Evolutionary conservation across 2,113 vertebrate species (phyloP), one percentile per base, ranked within the genome.

Genomic region (Trinectes maculatus): DNA sequence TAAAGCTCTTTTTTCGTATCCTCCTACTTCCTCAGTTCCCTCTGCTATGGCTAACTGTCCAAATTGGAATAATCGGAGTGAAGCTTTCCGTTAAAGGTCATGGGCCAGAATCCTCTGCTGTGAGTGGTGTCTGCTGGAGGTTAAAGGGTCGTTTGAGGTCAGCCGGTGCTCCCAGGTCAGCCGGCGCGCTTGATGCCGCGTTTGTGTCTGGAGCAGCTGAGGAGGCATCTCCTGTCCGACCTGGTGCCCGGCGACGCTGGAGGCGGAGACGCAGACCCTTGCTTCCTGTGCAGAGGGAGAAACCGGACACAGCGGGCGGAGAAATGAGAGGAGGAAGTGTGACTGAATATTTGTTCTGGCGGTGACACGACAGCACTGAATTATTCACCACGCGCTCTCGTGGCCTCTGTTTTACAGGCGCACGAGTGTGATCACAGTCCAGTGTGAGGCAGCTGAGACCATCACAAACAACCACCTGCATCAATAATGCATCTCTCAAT

Each of bases 161-260:
- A 6, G 26, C 39, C 1, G 16, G 33, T 46, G 10, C 4, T 28
- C 16, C 0, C 4, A 21, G 60, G 48, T 93, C 88, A 93, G 74
- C 89, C 67, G 8, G 86, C 78, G 19, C 84, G 90, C 63, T 91
- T 93, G 10, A 92, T 67, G 34, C 63, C 83, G 54, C 90, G 88
- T 61, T 90, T 91, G 66, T 71, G 84, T 9, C 90, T 85, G 24
- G 89, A 60, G 25, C 89, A 90, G 54, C 82, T 69, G 0, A 82
- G 79, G 29, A 86, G n/a, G 16, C 90, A 91, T 11, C 77, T 87
- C 76, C 55, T 93, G 24, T 93, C 90, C 1, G 78, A 57, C 68
- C 64, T 87, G 42, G 31, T 21, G 7, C 54, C 51, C 0, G 87
- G 89, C 1, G 88, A 83, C 2, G 40, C 61, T 1, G 85, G 80